phyloP scores from a whole-genome alignment of 2,113 vertebrate species.

The Hystrix cristata region DNA sequence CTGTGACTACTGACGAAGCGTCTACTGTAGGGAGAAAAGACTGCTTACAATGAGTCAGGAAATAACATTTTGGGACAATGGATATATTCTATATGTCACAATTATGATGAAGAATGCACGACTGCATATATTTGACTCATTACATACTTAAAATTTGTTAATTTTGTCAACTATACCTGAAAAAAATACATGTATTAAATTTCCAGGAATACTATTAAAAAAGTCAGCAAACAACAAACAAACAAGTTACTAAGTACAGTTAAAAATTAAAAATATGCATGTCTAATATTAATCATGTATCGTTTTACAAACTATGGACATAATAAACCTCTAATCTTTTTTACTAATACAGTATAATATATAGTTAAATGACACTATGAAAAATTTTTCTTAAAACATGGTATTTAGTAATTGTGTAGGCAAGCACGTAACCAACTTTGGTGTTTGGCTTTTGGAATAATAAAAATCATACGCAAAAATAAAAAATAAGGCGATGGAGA shows the following conservation, averaged over 20 bases:
- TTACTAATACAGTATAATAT: neutral
- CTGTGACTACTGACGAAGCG: neutral
- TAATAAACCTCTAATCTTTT: neutral
- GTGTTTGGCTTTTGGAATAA: neutral
- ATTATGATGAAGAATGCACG: neutral
- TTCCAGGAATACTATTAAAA: too few relatives aligned
- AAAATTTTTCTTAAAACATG: neutral
- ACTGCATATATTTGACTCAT: neutral
- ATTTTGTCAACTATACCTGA: neutral
- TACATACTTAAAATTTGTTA: neutral
- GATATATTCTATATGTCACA: neutral
- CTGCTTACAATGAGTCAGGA: neutral
- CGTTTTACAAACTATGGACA: constrained; percentile 29
- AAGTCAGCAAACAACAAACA: too few relatives aligned
- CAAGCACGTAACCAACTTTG: neutral
- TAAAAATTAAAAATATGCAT: neutral
- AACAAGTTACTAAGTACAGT: neutral
- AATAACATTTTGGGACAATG: neutral
- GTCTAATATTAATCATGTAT: neutral
- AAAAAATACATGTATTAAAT: neutral
- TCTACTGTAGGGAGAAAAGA: neutral
- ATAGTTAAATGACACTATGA: neutral
- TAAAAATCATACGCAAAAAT: constrained; percentile 12
- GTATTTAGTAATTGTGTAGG: neutral
- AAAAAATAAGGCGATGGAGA: neutral